Evolutionary conservation across 2,113 vertebrate genomes (phyloP).

Genomic region (Panthera leo): DNA sequence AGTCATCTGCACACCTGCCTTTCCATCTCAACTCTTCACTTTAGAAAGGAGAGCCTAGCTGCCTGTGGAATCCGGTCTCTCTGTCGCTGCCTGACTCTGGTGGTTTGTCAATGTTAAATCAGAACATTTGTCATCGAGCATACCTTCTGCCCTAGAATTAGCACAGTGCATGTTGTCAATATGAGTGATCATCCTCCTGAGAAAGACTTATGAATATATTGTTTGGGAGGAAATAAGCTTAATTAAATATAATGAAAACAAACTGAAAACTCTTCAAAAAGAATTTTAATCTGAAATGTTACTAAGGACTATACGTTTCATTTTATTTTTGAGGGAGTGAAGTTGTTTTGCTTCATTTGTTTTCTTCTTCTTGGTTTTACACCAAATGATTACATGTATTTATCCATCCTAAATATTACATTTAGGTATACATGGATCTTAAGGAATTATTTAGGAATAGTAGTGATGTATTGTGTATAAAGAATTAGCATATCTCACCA

Average conservation of each 20-base stretch:
- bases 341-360: background rate
- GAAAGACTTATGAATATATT: background rate
- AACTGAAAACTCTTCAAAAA: background rate
- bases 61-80: too few relatives aligned
- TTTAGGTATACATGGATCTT: background rate
- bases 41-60: background rate
- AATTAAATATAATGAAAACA: background rate
- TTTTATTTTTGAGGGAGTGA: background rate
- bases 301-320: background rate
- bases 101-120: background rate
- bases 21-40: background rate
- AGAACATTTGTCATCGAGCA: background rate
- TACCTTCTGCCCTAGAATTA: background rate
- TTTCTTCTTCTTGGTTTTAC: background rate
- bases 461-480: background rate
- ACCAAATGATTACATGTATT: background rate
- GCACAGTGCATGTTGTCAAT: background rate
- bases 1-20: background rate
- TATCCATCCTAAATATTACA: conserved; percentile 3
- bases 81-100: background rate
- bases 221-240: background rate
- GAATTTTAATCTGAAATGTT: background rate
- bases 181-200: background rate
- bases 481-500: background rate
- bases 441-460: background rate